Base-by-base conservation (phyloP, 2,797 vertebrate genomes). In the Phyllotis vaccarum region DNA sequence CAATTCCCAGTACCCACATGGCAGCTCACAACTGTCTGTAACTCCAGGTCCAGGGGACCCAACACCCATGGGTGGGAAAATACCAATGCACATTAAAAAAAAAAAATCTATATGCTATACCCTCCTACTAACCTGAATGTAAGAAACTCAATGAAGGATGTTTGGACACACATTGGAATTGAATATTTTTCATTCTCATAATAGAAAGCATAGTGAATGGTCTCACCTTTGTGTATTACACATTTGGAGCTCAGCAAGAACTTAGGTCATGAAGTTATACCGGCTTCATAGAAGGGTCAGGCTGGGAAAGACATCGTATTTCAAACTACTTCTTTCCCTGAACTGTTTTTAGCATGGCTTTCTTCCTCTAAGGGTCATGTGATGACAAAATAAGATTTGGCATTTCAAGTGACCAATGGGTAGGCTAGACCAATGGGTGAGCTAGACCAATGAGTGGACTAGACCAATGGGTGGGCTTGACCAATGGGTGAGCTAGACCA, bases 311-410 rank as follows among this genome's bases (percentile, higher is more conserved):
- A 0, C 40, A 11, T 96, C n/a, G 82, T 72, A 66, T 90, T 76
- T 79, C 82, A 43, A 81, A 40, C 6, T 9, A 56, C n/a, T 37
- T 76, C 7, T 94, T 95, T 29, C 22, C 2, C 60, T 66, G 82
- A 68, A 91, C 58, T 91, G 85, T 89, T 97, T 96, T 95, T 92
- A 97, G 68, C 24, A 0, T 9, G 66, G 72, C 52, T 93, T 91
- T 29, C 10, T 17, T 22, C 88, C 43, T 29, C 60, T 83, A 79
- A 31, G 3, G 56, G 34, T 52, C 54, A 29, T 37, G n/a, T n/a
- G n/a, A 87, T 46, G 72, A 29, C 89, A 66, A 93, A 89, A 75
- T 94, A 31, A 88, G 29, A 21, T 0, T 0, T 90, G 80, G 40
- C 8, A 75, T 88, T 58, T 94, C 52, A 70, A 97, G 54, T 34